Conservation (phyloP, 2,113 vertebrate species). For the Entomyzon cyanotis region DNA sequence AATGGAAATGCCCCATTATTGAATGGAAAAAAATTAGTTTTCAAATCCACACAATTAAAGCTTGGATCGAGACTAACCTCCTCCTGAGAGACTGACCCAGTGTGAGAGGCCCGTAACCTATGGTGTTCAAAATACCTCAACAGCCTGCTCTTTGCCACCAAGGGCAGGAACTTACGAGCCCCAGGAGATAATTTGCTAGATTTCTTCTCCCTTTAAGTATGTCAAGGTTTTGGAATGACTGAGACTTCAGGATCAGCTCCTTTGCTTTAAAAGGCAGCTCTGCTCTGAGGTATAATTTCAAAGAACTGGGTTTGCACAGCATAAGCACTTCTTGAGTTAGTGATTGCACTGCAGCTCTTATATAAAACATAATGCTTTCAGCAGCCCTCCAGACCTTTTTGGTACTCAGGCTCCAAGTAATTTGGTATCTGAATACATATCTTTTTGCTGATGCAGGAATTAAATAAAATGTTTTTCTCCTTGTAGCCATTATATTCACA, state of each 20-base stretch:
- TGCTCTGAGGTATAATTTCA: not conserved
- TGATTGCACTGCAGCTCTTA: not conserved
- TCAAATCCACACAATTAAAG: not conserved
- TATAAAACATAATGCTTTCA: not conserved
- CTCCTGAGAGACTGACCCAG: not conserved
- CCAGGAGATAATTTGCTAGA: not conserved
- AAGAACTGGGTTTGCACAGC: not conserved
- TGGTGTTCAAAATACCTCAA: not conserved
- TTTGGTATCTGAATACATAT: not conserved
- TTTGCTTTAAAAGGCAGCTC: conserved; percentile 12
- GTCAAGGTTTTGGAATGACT: not conserved
- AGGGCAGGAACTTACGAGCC: not conserved
- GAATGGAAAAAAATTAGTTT: not conserved
- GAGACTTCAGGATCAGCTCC: not conserved
- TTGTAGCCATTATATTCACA: not conserved
- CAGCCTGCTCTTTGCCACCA: not conserved
- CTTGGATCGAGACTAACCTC: not conserved
- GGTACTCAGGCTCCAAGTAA: not conserved
- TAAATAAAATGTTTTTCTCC: not conserved
- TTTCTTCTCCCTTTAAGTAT: not conserved
- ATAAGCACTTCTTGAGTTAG: not conserved
- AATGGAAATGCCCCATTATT: not conserved
- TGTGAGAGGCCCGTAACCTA: not conserved
- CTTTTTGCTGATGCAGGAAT: not conserved
- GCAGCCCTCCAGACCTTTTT: not conserved